Evolutionary conservation across 2,888 invertebrate species (phyloP).

Genomic region (Xestoiulus laeticollis): DNA sequence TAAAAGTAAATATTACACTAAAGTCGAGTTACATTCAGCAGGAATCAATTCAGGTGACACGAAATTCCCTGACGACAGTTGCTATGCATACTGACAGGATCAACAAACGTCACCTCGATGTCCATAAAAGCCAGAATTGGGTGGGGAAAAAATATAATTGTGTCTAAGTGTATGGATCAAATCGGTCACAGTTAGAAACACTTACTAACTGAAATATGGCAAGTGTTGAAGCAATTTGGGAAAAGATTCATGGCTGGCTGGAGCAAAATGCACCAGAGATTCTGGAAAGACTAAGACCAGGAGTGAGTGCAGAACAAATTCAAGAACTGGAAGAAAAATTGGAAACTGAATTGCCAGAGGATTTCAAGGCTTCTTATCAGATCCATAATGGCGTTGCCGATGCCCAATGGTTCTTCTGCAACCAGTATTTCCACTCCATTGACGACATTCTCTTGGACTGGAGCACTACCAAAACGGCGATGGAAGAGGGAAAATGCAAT

Average conservation of each 20-base stretch:
- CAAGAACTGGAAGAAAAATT: constrained; percentile 31
- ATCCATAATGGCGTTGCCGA: not conserved
- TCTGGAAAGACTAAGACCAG: not conserved
- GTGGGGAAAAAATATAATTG: not conserved
- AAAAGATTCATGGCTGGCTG: not conserved
- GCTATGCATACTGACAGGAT: not conserved
- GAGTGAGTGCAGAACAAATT: not conserved
- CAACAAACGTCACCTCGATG: not conserved
- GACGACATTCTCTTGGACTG: not conserved
- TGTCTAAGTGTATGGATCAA: not conserved
- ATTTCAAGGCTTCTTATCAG: constrained; percentile 4
- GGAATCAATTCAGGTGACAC: not conserved
- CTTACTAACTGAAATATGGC: not conserved
- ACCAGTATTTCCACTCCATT: not conserved
- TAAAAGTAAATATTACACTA: not conserved
- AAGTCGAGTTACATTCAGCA: not conserved
- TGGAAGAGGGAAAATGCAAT: not conserved
- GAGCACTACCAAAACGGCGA: not conserved
- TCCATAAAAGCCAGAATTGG: not conserved
- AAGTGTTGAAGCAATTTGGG: not conserved
- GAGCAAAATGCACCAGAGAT: not conserved
- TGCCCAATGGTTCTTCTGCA: not conserved
- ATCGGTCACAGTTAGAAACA: not conserved
- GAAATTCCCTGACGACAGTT: not conserved
- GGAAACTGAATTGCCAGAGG: not conserved